phyloP scores from a whole-genome alignment of 64 coral and sea anemone species.

The Porites australiensis region DNA sequence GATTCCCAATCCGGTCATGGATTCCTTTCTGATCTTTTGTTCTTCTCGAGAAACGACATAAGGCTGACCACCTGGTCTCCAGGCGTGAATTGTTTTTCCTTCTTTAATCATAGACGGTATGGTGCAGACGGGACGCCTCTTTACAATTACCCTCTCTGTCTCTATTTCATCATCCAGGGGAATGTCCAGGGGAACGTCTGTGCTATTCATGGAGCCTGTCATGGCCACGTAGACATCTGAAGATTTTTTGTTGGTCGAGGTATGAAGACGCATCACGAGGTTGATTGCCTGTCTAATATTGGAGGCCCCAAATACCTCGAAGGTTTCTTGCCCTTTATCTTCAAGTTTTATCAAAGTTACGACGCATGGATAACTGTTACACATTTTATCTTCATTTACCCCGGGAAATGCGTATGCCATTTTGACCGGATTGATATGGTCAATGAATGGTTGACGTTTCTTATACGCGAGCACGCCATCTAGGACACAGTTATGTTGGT shows the following conservation, averaged over 20 bases:
- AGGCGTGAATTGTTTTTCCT: neutral
- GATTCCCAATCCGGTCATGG: neutral
- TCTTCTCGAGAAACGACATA: neutral
- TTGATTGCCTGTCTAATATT: neutral
- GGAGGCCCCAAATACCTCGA: neutral
- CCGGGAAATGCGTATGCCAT: neutral
- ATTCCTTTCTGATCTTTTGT: neutral
- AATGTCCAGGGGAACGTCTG: neutral
- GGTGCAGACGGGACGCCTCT: neutral
- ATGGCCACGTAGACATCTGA: neutral
- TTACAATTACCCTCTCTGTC: neutral
- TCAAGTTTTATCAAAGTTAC: neutral
- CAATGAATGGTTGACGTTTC: neutral
- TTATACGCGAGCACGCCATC: neutral
- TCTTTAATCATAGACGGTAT: neutral
- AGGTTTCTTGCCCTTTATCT: neutral
- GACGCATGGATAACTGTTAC: neutral
- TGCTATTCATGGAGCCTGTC: too few species aligned
- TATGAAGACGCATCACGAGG: neutral
- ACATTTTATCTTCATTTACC: neutral
- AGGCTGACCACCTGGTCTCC: neutral
- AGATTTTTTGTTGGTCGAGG: neutral
- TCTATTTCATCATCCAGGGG: neutral
- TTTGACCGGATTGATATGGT: neutral
- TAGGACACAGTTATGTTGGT: neutral